Evolutionary conservation across 2,888 invertebrate genomes (phyloP), one percentile per base, ranked within the genome.

Genomic region (Prionchulus punctatus): DNA sequence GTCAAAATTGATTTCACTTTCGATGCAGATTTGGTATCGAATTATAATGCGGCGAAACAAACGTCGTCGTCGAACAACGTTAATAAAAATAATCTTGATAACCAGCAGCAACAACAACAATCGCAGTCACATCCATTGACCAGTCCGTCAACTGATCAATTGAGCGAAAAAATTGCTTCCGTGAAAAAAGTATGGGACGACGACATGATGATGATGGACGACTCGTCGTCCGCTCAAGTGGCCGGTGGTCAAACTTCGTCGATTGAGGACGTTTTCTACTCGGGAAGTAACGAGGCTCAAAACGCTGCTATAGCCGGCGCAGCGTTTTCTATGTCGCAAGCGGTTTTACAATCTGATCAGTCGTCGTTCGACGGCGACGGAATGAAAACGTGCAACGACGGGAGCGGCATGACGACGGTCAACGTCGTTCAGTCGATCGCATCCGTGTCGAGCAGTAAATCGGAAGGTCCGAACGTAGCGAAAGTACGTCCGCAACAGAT

Each of bases 1-100:
- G 86, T 90, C 80, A 89, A 89, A 73, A 76, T 91, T 56, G 88
- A 89, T 72, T 91, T 91, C 71, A 82, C 82, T 23, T 90, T 90
- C 72, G 87, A 88, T 68, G 82, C 85, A 30, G 43, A 42, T n/a
- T 45, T 58, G 49, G 47, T 12, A 7, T 23, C 47, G 15, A 36
- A 36, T 36, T 45, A 18, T 23, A 7, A 23, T 23, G 47, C 7
- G 7, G 7, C 47, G 23, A 36, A 36, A 18, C 36, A 36, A 18
- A 45, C 57, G 54, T 21, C 7, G 18, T 12, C 21, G 26, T 4
- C 23, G 4, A 7, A 28, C 26, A 28, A 28, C 50, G 50, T 27
- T 57, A 21, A 21, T 15, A 12, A 12, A 21, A 7, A 15, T 21
- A 7, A 18, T 7, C 12, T n/a, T 15, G 15, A 7, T 15, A 47